Conservation (phyloP, 2,113 vertebrate genomes). For the Anser brachyrhynchus region DNA sequence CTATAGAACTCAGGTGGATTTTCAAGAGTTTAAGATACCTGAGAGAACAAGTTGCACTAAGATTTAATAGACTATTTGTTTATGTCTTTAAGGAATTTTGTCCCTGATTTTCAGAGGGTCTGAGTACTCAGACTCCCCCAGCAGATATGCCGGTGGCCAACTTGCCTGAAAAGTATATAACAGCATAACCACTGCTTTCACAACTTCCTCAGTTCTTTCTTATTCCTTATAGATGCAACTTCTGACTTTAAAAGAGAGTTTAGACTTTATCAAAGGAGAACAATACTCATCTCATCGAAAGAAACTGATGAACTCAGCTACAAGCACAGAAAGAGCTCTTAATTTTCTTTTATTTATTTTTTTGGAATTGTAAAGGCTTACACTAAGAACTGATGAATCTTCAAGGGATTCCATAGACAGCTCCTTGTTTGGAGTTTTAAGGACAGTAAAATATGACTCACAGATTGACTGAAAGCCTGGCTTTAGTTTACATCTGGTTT, state of each 20-base stretch:
- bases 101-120: not conserved
- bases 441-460: constrained; percentile 73
- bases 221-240: constrained; percentile 1
- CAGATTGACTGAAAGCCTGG: constrained; percentile 70
- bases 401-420: constrained; percentile 64
- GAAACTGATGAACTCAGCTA: constrained; percentile 14
- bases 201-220: not conserved
- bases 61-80: not conserved
- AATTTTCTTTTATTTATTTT: constrained; percentile 60
- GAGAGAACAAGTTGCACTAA: not conserved
- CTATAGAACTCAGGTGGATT: not conserved
- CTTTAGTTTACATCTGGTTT: constrained; percentile 77
- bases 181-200: not conserved
- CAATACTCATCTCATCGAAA: constrained; percentile 16
- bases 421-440: constrained; percentile 71
- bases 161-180: not conserved
- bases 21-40: not conserved
- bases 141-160: not conserved
- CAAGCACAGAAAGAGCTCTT: constrained; percentile 26
- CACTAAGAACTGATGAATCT: constrained; percentile 62
- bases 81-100: not conserved
- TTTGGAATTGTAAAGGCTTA: constrained; percentile 55
- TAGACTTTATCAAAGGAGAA: constrained; percentile 15
- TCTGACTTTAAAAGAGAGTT: constrained; percentile 8
- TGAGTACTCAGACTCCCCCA: not conserved